These are phyloP conservation scores for Stomorhina lunata DNA, from an alignment of 2,888 invertebrate species.

Conservation along the genomic window DNA sequence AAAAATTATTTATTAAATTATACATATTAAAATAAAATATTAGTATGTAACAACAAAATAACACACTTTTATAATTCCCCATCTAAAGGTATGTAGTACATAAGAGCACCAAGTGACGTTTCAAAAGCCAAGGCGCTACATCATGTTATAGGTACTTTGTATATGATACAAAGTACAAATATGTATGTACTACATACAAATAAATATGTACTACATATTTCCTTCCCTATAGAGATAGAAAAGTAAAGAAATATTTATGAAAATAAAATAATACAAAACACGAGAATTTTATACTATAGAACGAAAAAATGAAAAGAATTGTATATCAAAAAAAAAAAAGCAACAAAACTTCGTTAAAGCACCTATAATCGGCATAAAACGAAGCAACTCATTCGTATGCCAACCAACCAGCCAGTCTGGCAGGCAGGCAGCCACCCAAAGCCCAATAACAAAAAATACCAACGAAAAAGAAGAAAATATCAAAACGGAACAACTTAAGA, in stretches of 20 bases:
- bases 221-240: constrained; percentile 5
- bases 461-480: constrained; percentile 10
- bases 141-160: background rate
- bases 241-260: background rate
- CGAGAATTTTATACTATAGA: constrained; percentile 27
- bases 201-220: constrained; percentile 8
- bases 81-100: too few relatives aligned
- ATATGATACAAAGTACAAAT: too few relatives aligned
- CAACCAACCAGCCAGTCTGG: constrained; percentile 23
- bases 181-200: too few relatives aligned
- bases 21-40: too few relatives aligned
- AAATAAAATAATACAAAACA: background rate
- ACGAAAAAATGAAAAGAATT: constrained; percentile 9
- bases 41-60: too few relatives aligned
- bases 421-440: constrained; percentile 29
- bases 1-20: too few relatives aligned
- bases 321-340: background rate
- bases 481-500: constrained; percentile 3
- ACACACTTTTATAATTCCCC: too few relatives aligned
- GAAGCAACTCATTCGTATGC: constrained; percentile 34
- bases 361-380: constrained; percentile 55
- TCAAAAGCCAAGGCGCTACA: constrained; percentile 1
- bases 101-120: background rate
- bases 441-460: background rate
- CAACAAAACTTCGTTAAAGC: constrained; percentile 31